Percentiles rank a stretch among this genome's conserved stretches.
Evolutionary conservation across 2,797 vertebrate species (phyloP).

Genomic region (Pangasius larnaudii): DNA sequence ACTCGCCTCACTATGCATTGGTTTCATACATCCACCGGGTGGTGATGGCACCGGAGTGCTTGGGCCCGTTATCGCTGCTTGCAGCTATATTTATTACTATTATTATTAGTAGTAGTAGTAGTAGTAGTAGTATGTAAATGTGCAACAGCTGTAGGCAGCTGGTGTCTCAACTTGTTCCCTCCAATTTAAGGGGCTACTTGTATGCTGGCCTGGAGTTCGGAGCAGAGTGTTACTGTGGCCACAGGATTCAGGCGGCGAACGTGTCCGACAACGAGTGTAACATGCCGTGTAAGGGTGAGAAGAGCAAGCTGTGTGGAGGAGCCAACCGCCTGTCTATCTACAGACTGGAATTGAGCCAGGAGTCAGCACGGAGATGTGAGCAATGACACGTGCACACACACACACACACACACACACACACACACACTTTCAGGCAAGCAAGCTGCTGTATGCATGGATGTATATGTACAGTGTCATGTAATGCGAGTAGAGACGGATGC

Average conservation of each 20-base stretch:
- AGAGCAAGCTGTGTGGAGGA: slow-evolving; percentile 86
- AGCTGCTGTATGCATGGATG: not conserved
- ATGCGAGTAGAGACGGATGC: too few species aligned
- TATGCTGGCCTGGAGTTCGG: slow-evolving; percentile 95
- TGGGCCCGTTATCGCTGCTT: too few species aligned
- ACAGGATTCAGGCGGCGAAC: slow-evolving; percentile 90
- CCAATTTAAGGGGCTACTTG: slow-evolving; percentile 86
- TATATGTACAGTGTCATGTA: not conserved
- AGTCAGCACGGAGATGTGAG: slow-evolving; percentile 92
- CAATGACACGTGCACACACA: not conserved
- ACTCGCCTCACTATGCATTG: too few species aligned
- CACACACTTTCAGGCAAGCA: not conserved
- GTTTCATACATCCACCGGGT: too few species aligned
- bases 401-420: not conserved
- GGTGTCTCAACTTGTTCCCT: not conserved
- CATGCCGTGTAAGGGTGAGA: slow-evolving; percentile 95
- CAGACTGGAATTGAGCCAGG: slow-evolving; percentile 93
- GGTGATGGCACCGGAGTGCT: too few species aligned
- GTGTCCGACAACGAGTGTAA: slow-evolving; percentile 87
- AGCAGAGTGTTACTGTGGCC: slow-evolving; percentile 96
- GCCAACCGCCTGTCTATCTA: slow-evolving; percentile 93
- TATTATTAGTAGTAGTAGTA: too few species aligned
- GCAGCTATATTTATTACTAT: too few species aligned
- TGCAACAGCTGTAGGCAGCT: not conserved
- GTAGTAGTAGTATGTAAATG: not conserved